Evolutionary conservation across 2,888 invertebrate genomes (phyloP).

Genomic region (Lingula anatina): DNA sequence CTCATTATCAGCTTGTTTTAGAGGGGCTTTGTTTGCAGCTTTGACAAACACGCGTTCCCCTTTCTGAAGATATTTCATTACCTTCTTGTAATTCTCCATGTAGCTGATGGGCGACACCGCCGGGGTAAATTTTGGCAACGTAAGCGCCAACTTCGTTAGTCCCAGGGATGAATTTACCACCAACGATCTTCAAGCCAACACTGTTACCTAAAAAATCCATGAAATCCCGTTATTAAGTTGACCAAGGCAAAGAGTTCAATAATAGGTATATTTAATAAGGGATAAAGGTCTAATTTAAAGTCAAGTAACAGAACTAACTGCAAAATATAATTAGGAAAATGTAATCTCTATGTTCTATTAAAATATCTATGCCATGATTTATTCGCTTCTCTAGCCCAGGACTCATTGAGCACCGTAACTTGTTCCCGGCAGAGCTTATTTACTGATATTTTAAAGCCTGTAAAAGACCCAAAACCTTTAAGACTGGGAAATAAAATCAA

Average conservation of each 20-base stretch:
- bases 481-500: too few relatives aligned
- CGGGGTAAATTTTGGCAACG: conserved; percentile 58
- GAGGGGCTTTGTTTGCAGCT: too few relatives aligned
- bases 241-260: too few relatives aligned
- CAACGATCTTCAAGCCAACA: conserved; percentile 61
- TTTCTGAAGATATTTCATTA: conserved; percentile 21
- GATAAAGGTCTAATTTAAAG: neutral
- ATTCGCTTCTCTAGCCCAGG: too few relatives aligned
- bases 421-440: too few relatives aligned
- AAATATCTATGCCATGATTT: too few relatives aligned
- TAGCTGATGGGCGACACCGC: conserved; percentile 57
- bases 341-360: too few relatives aligned
- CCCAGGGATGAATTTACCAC: conserved; percentile 58
- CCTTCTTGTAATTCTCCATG: conserved; percentile 60
- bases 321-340: neutral
- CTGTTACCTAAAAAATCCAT: conserved; percentile 50
- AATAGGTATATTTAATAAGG: neutral
- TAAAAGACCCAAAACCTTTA: too few relatives aligned
- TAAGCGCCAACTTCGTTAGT: conserved; percentile 57
- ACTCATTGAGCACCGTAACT: too few relatives aligned
- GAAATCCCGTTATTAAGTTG: neutral
- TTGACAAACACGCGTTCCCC: too few relatives aligned
- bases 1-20: too few relatives aligned
- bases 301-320: neutral
- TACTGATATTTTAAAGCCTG: too few relatives aligned